phyloP scores from a whole-genome alignment of 2,888 invertebrate genomes.

The Idaea straminata region DNA sequence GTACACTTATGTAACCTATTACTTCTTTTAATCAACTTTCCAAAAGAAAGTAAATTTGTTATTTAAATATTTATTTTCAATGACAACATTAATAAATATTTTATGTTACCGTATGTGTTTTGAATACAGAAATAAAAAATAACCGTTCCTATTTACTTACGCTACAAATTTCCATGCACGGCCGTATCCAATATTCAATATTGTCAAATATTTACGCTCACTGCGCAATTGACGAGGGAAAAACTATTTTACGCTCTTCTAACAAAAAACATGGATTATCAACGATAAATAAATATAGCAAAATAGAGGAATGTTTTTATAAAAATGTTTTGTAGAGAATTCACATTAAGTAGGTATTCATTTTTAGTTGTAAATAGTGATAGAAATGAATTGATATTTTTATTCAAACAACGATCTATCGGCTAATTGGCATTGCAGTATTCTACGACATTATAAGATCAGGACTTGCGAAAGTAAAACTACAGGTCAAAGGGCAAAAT shows the following conservation, averaged over 20 bases:
- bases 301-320: background rate
- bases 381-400: background rate
- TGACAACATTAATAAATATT: background rate
- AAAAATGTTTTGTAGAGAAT: background rate
- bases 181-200: slow-evolving; percentile 30
- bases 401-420: no score
- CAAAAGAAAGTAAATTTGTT: background rate
- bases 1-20: no score
- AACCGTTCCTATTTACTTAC: slow-evolving; percentile 17
- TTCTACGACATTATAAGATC: no score
- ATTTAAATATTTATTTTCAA: background rate
- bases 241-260: slow-evolving; percentile 47
- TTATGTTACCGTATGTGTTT: background rate
- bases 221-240: slow-evolving; percentile 52
- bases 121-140: slow-evolving; percentile 12
- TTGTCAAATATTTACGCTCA: slow-evolving; percentile 55
- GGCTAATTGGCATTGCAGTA: no score
- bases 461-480: no score
- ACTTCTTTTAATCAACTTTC: background rate
- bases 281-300: slow-evolving; percentile 39
- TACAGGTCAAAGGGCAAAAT: no score
- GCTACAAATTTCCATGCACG: slow-evolving; percentile 29
- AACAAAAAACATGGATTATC: slow-evolving; percentile 40
- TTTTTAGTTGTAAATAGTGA: background rate
- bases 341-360: background rate